Evolutionary conservation across 2,113 vertebrate species (phyloP).

Genomic region (Salvelinus namaycush): DNA sequence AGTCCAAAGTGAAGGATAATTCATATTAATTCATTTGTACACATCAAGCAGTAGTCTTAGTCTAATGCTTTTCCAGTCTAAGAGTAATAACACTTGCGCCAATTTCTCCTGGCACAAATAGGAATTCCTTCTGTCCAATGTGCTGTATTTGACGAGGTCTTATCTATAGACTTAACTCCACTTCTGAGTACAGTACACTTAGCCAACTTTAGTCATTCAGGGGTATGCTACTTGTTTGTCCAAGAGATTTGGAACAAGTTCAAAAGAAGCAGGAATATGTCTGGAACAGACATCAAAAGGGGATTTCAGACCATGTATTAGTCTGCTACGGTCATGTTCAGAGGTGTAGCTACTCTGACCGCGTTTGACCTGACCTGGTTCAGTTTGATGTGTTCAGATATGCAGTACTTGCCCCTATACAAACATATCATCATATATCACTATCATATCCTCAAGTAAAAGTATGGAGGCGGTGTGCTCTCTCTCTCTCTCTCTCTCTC

Average conservation of each 20-base stretch:
- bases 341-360: neutral
- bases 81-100: neutral
- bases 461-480: neutral
- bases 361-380: neutral
- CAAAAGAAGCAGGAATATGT: neutral
- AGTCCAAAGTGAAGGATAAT: too few relatives aligned
- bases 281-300: neutral
- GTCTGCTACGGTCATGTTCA: neutral
- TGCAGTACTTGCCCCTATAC: neutral
- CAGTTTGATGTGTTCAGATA: neutral
- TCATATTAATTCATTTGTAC: too few relatives aligned
- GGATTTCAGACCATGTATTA: neutral
- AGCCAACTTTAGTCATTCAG: neutral
- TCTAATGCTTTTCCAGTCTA: neutral
- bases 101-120: neutral
- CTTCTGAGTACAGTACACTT: neutral
- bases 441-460: neutral
- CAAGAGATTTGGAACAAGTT: neutral
- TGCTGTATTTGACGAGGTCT: neutral
- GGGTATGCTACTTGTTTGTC: neutral
- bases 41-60: neutral
- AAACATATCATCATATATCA: neutral
- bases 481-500: neutral
- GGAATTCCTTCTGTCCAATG: neutral
- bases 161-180: neutral